Evolutionary conservation across 2,888 invertebrate species (phyloP), one percentile per base, ranked within the genome.

Genomic region (Autographa pulchrina): DNA sequence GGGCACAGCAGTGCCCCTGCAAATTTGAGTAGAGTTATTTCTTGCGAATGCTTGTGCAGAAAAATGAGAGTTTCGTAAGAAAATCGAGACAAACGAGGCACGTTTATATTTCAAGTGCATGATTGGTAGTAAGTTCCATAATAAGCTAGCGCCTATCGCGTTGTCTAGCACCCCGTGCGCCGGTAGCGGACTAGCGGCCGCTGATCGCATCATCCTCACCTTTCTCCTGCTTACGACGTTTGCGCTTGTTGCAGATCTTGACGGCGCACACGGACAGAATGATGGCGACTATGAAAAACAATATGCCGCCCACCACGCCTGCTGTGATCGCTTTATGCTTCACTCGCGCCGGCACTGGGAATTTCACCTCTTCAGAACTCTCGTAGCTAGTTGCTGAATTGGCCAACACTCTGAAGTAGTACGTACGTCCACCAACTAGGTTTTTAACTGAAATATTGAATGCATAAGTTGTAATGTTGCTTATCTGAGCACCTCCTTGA

Each of bases 211-310:
- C 70, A 66, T 13, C 67, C 96, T 96, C 97, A 99, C 99, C 99
- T 98, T 99, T 99, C 96, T 99, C 99, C 96, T 99, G 99, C 97
- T 99, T 99, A 96, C 99, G 98, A 90, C 99, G 97, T 96, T 99
- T 99, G 92, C 99, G 97, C 96, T 99, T 99, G 96, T 99, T 99
- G 97, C 99, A 99, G 95, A 99, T 99, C 97, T 99, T 99, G 91
- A 99, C 99, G 88, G 99, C 99, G 96, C 99, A 99, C 91, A 99
- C 98, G 88, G 99, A 99, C 90, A 99, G 97, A 91, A 99, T 98
- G 95, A 99, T 99, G 94, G 99, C 99, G 90, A 99, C 99, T 91
- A 99, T 98, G 97, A 99, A 99, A 97, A 99, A 99, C 92, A 99
- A 97, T 90, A 99, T 98, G 84, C 99, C 99, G 87, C 99, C 99